Evolutionary conservation across 2,888 invertebrate species (phyloP).

Genomic region (Hanleya hanleyi): DNA sequence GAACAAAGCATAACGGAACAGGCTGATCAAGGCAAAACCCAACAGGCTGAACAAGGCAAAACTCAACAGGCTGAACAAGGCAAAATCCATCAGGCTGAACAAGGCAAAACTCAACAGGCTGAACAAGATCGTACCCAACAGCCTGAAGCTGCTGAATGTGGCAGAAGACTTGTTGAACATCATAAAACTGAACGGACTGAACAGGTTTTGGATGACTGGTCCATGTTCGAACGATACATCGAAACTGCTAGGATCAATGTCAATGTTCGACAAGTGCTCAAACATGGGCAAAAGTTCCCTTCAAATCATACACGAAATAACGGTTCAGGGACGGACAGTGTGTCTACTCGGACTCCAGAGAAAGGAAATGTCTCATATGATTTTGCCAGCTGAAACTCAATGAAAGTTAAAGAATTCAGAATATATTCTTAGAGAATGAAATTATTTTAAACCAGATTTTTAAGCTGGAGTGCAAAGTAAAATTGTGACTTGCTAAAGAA

Average conservation of each 20-base stretch:
- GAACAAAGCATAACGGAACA: no score
- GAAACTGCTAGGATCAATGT: constrained; percentile 89
- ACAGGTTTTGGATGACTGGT: constrained; percentile 39
- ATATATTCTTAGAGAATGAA: no score
- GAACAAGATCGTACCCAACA: background rate
- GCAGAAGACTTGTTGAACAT: background rate
- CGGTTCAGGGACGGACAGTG: no score
- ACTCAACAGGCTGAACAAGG: background rate
- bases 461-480: no score
- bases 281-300: constrained; percentile 49
- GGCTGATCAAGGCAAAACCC: background rate
- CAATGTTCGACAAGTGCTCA: constrained; percentile 92
- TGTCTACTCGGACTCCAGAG: no score
- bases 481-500: no score
- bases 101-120: background rate
- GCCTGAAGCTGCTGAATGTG: background rate
- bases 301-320: no score
- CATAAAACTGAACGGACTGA: background rate
- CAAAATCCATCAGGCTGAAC: background rate
- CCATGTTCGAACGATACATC: constrained; percentile 77
- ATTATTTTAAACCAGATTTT: no score
- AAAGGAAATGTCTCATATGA: no score
- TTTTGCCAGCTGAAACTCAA: no score
- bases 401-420: no score
- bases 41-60: background rate